Evolutionary conservation across 2,113 vertebrate species (phyloP).

Genomic region (Prochilodus magdalenae): DNA sequence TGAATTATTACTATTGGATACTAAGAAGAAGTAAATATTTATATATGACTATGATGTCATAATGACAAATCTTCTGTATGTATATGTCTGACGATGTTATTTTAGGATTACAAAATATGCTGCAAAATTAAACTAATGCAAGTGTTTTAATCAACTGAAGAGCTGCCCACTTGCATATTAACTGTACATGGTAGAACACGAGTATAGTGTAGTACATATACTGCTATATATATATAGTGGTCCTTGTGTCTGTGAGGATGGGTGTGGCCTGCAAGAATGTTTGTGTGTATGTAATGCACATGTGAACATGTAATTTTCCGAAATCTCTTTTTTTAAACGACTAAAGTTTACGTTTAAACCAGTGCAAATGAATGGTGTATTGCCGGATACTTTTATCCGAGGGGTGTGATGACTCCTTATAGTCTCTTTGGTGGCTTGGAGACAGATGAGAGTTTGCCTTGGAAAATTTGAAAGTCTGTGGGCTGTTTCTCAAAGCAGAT

Average conservation of each 20-base stretch:
- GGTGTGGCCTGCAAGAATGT: neutral
- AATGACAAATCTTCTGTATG: constrained; percentile 3
- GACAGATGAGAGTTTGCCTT: neutral
- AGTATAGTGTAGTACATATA: neutral
- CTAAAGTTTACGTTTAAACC: constrained; percentile 37
- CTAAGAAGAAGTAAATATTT: constrained; percentile 3
- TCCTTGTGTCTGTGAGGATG: constrained; percentile 16
- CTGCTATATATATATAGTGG: constrained; percentile 11
- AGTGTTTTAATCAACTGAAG: constrained; percentile 13
- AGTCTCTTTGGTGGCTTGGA: neutral
- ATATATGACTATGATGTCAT: constrained; percentile 36
- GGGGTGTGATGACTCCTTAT: neutral
- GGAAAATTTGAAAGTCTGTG: neutral
- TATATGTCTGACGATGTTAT: constrained; percentile 3
- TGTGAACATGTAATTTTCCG: constrained; percentile 1
- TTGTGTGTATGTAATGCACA: constrained; percentile 14
- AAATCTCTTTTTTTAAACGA: constrained; percentile 5
- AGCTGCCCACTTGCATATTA: neutral
- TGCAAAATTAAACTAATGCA: constrained; percentile 25
- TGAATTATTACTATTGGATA: constrained; percentile 20
- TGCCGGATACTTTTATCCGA: neutral
- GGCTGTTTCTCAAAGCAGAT: neutral
- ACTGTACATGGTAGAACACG: constrained; percentile 29
- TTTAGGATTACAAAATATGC: constrained; percentile 41
- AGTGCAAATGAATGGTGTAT: neutral